These are phyloP conservation scores for Sceloporus undulatus DNA, from an alignment of 2,113 vertebrate species.

Conservation along the genomic window DNA sequence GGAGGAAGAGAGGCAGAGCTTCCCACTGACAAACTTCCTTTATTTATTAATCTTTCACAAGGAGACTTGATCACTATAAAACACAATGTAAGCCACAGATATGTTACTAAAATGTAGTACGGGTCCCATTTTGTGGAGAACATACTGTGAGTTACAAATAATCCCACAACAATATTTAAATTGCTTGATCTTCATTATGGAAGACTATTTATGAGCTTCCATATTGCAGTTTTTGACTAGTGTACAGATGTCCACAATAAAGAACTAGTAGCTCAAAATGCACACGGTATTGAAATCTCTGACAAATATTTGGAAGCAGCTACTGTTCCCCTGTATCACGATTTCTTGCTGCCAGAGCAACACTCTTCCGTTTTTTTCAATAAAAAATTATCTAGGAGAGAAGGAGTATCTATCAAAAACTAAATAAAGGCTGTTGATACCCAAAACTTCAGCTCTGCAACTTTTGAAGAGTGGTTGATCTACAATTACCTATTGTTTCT, in stretches of 20 bases:
- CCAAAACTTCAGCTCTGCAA: background rate
- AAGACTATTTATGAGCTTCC: background rate
- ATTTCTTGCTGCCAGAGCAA: background rate
- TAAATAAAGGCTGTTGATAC: background rate
- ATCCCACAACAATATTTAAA: background rate
- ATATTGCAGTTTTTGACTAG: background rate
- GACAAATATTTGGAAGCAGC: background rate
- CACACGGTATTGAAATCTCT: background rate
- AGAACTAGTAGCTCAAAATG: background rate
- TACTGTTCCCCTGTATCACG: background rate
- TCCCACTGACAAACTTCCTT: conserved; percentile 85
- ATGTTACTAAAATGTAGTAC: background rate
- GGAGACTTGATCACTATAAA: conserved; percentile 86
- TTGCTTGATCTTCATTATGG: background rate
- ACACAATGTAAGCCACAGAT: conserved; percentile 42
- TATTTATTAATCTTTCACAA: conserved; percentile 91
- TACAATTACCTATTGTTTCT: background rate
- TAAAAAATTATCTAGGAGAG: background rate
- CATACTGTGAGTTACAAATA: background rate
- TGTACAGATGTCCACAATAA: background rate
- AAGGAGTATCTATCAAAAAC: background rate
- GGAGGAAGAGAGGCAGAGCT: conserved; percentile 90
- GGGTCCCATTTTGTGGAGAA: background rate
- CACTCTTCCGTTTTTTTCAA: background rate
- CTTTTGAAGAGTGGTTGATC: background rate